Percentiles rank a stretch among this genome's conserved stretches.
Evolutionary conservation across 37 sponge, comb jelly and placozoan species (phyloP).

Genomic region (Dysidea cf. avara): DNA sequence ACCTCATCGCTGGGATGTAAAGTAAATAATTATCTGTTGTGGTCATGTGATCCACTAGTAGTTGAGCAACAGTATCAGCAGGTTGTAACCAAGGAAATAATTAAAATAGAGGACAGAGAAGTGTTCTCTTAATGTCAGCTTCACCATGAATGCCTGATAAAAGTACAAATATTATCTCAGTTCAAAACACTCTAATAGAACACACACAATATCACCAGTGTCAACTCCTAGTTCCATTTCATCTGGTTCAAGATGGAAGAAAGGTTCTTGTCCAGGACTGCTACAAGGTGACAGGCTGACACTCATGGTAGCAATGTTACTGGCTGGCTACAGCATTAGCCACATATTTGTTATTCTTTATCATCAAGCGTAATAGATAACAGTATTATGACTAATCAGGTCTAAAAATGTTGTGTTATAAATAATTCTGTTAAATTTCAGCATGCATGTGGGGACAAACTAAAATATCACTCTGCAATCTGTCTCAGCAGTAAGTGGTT

Average conservation of each 20-base stretch:
- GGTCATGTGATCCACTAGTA: conserved; percentile 64
- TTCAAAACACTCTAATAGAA: neutral
- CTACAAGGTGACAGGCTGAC: conserved; percentile 91
- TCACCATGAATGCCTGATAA: conserved; percentile 95
- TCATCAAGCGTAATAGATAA: too few species aligned
- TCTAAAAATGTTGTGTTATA: neutral
- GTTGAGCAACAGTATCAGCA: conserved; percentile 61
- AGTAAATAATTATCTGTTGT: conserved; percentile 11
- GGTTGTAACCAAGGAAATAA: conserved; percentile 46
- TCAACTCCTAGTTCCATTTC: conserved; percentile 90
- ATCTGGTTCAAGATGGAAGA: conserved; percentile 71
- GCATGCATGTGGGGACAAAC: too few species aligned
- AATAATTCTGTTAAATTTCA: neutral
- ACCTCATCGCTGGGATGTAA: conserved; percentile 60
- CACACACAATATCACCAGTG: neutral
- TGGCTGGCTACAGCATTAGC: neutral
- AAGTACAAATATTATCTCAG: neutral
- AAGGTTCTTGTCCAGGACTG: conserved; percentile 78
- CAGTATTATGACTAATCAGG: neutral
- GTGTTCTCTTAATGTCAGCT: conserved; percentile 74
- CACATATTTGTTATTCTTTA: neutral
- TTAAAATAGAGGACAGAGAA: neutral
- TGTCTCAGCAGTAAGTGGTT: too few species aligned
- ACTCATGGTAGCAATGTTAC: conserved; percentile 63
- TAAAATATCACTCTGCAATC: too few species aligned